Conservation (phyloP, 2,888 invertebrate genomes). For the Seira ritae region DNA sequence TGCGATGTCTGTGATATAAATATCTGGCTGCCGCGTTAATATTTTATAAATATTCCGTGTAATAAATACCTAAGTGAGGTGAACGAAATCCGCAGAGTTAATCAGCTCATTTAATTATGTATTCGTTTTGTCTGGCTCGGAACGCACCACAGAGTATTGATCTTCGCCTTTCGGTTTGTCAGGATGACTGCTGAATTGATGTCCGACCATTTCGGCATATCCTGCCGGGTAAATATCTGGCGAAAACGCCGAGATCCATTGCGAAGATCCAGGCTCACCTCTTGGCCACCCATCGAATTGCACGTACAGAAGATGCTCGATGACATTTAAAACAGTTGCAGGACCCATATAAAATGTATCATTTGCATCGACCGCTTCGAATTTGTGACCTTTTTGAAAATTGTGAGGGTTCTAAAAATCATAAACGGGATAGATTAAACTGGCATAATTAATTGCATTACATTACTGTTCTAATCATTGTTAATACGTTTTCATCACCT, state of each 20-base stretch:
- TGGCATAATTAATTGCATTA: neutral
- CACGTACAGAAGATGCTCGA: constrained; percentile 53
- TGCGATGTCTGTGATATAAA: no score
- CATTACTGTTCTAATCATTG: no score
- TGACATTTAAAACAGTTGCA: constrained; percentile 56
- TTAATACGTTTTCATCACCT: no score
- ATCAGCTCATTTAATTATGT: no score
- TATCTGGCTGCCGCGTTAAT: no score
- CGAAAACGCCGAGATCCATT: constrained; percentile 59
- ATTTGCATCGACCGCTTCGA: constrained; percentile 63
- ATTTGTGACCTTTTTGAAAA: constrained; percentile 57
- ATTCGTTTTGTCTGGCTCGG: no score
- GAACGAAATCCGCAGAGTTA: no score
- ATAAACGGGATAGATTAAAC: neutral
- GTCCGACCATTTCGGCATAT: constrained; percentile 64
- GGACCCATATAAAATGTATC: constrained; percentile 60
- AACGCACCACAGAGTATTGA: neutral
- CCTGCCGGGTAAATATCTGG: constrained; percentile 66
- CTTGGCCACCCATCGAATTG: constrained; percentile 66
- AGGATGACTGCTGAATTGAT: constrained; percentile 48
- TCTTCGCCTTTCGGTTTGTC: constrained; percentile 22
- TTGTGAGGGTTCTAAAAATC: constrained; percentile 41
- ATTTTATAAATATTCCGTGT: no score
- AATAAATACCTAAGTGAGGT: no score
- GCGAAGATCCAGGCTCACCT: constrained; percentile 17